Base-by-base conservation (phyloP, 1,140 invertebrate species). In the Nomia melanderi region DNA sequence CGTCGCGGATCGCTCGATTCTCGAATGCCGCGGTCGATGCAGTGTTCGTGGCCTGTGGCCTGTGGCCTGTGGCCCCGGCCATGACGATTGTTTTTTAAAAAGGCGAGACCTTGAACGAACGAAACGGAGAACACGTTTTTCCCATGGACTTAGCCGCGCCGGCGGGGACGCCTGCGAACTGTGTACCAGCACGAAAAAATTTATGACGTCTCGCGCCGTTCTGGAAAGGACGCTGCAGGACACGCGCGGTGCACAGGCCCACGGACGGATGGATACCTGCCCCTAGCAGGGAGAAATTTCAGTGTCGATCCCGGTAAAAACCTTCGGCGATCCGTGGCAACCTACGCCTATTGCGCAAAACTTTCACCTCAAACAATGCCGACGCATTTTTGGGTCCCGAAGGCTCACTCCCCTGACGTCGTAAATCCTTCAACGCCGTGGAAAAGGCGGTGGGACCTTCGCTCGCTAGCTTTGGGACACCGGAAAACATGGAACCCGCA, bases 321-420 rank as follows among this genome's bases (percentile, higher is more conserved):
- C 81, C 50, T 73, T 33, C 14, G 50, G 56, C 39, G 62, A 83
- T 59, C 73, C 78, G 36, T 67, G 65, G 33, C 73, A 53, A 69
- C 6, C 59, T 41, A 66, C 69, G 64, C 64, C 81, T 62, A 78
- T 86, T 86, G 80, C 84, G 84, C 50, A 83, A 85, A 83, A 86
- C 84, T 86, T 86, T 86, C 72, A 80, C 75, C 65, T 76, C 74
- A 75, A 83, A 86, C 84, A 86, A 82, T 78, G 75, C 67, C 80
- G 73, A 44, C 60, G 53, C 20, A 83, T 80, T 86, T 86, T 85
- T 72, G 57, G 75, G 60, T 9, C 54, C n/a, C 33, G 23, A 23
- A n/a, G 62, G 12, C 57, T 36, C 31, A 9, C 63, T 53, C 53
- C 23, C 9, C 33, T 23, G 5, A 27, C 11, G 57, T 36, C 56